phyloP scores from a whole-genome alignment of 2,888 invertebrate genomes.

The Cantharis flavilabris region DNA sequence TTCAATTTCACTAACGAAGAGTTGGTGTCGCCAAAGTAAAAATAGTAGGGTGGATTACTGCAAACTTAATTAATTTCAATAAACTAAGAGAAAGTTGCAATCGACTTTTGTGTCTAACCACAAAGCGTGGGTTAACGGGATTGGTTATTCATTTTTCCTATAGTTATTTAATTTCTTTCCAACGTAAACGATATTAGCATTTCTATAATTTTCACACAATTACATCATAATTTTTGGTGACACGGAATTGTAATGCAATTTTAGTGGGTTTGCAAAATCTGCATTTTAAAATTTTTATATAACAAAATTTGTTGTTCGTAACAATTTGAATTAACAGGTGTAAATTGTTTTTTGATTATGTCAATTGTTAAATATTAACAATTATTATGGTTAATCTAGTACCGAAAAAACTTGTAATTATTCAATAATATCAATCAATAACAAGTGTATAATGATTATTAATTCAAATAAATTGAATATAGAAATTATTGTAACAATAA shows the following conservation, averaged over 20 bases:
- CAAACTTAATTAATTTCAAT: neutral
- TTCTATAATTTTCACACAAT: neutral
- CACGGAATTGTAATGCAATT: neutral
- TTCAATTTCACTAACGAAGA: neutral
- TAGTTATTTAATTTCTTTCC: neutral
- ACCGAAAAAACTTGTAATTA: neutral
- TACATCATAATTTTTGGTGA: neutral
- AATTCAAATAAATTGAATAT: neutral
- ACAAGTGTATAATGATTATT: neutral
- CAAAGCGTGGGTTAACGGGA: neutral
- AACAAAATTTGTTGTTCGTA: neutral
- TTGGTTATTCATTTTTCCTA: neutral
- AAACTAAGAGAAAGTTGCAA: neutral
- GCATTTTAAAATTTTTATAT: neutral
- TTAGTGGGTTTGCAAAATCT: neutral
- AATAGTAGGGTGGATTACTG: neutral
- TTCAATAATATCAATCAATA: neutral
- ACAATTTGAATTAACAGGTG: neutral
- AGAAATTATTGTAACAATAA: slow-evolving; percentile 1
- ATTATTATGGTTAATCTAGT: too few relatives aligned
- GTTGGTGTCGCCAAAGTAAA: neutral
- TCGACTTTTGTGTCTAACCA: neutral
- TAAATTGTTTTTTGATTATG: too few relatives aligned
- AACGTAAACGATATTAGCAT: neutral
- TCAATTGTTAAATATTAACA: too few relatives aligned